phyloP scores from a whole-genome alignment of 1,140 invertebrate species.

The Papilio helenus region DNA sequence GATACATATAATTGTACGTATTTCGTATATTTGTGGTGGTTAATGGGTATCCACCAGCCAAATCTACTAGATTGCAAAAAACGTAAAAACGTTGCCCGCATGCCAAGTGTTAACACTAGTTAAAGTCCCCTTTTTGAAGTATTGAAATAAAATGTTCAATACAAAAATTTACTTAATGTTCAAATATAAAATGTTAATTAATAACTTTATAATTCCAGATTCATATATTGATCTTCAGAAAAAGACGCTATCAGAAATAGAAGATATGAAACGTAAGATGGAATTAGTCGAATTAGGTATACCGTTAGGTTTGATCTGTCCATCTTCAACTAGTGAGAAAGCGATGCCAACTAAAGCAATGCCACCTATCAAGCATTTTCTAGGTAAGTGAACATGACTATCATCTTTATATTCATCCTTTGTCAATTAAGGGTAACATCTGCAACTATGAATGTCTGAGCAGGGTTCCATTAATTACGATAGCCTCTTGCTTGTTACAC shows the following conservation, averaged over 20 bases:
- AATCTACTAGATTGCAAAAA: no score
- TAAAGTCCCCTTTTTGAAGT: not conserved
- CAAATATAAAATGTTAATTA: not conserved
- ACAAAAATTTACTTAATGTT: not conserved
- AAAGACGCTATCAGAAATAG: conserved; percentile 70
- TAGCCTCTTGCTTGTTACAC: no score
- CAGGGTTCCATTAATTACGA: no score
- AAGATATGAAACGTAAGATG: conserved; percentile 79
- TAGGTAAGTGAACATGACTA: conserved; percentile 58
- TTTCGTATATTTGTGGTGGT: no score
- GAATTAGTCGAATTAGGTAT: conserved; percentile 75
- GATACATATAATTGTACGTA: no score
- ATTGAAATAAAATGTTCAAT: not conserved
- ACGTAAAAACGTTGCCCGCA: no score
- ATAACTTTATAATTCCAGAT: conserved; percentile 47
- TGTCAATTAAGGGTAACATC: no score
- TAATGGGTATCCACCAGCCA: no score
- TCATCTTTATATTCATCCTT: no score
- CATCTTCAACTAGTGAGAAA: conserved; percentile 62
- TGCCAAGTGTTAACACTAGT: no score
- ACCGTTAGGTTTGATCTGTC: conserved; percentile 73
- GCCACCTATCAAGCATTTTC: conserved; percentile 77
- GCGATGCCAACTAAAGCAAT: conserved; percentile 80
- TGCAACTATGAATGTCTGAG: no score
- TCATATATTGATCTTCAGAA: conserved; percentile 65